Evolutionary conservation across 1,140 invertebrate species (phyloP).

Genomic region (Diorhabda carinulata): DNA sequence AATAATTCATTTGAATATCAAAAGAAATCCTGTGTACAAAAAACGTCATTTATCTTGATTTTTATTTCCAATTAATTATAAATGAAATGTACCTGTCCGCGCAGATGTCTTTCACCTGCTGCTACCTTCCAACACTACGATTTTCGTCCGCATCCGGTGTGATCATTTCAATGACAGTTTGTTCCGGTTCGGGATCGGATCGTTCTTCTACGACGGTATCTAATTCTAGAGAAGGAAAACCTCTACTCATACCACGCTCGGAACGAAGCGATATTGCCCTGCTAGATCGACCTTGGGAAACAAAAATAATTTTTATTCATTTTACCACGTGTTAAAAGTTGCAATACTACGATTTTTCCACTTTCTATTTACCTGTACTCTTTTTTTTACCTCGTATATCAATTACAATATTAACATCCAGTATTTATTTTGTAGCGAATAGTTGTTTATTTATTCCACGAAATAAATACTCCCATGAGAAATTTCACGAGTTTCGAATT

Average conservation of each 20-base stretch:
- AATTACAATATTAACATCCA: too few species aligned
- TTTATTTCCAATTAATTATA: neutral
- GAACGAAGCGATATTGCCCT: slow-evolving; percentile 63
- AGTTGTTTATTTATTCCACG: too few species aligned
- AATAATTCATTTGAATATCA: too few species aligned
- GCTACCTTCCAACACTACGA: slow-evolving; percentile 49
- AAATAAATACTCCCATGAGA: too few species aligned
- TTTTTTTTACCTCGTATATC: too few species aligned
- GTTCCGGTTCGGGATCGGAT: slow-evolving; percentile 63
- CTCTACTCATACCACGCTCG: slow-evolving; percentile 59
- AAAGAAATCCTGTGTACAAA: too few species aligned
- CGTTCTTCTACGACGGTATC: slow-evolving; percentile 78
- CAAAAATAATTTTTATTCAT: neutral
- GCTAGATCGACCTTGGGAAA: slow-evolving; percentile 33
- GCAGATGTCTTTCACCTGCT: slow-evolving; percentile 33
- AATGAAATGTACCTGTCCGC: slow-evolving; percentile 33
- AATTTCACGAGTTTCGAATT: too few species aligned
- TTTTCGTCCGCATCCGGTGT: slow-evolving; percentile 53
- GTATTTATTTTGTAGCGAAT: too few species aligned
- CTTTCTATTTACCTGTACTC: too few species aligned
- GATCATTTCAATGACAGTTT: slow-evolving; percentile 51
- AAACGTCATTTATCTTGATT: too few species aligned
- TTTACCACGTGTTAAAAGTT: too few species aligned
- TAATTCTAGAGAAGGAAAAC: slow-evolving; percentile 68
- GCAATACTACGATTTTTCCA: too few species aligned